A percentile compares a stretch with the other conserved stretches of the same genome.
Conservation (phyloP, 2,888 invertebrate species). For the Latrodectus hesperus region DNA sequence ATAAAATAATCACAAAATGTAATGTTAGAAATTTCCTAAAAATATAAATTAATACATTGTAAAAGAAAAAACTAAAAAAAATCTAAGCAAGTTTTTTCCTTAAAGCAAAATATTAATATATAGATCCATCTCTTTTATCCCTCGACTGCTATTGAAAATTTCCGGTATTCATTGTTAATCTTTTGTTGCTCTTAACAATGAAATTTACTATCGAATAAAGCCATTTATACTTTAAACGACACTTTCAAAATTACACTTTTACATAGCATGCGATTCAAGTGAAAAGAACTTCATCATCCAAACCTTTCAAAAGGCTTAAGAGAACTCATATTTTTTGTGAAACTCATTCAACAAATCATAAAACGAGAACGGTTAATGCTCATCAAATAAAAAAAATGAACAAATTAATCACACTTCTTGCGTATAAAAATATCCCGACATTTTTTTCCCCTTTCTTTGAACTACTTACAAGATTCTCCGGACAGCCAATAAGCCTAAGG, state of each 20-base stretch:
- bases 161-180: too few species aligned
- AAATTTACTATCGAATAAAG: neutral
- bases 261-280: neutral
- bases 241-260: neutral
- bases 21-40: too few species aligned
- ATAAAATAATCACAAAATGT: too few species aligned
- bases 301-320: conserved; percentile 7
- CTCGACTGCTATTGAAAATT: too few species aligned
- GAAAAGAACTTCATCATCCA: neutral
- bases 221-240: neutral
- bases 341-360: conserved; percentile 24
- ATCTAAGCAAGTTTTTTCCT: too few species aligned
- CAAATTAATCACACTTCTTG: conserved; percentile 71
- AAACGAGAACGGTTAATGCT: conserved; percentile 34
- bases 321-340: conserved; percentile 8
- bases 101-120: too few species aligned
- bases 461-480: neutral
- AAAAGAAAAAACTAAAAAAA: too few species aligned
- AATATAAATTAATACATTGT: too few species aligned
- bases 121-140: too few species aligned
- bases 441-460: neutral
- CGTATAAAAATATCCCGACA: conserved; percentile 34
- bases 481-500: conserved; percentile 8
- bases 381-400: conserved; percentile 73
- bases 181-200: too few species aligned